A percentile compares a stretch with the other conserved stretches of the same genome.
phyloP scores from a whole-genome alignment of 2,888 invertebrate species.

The Dynastes maya region DNA sequence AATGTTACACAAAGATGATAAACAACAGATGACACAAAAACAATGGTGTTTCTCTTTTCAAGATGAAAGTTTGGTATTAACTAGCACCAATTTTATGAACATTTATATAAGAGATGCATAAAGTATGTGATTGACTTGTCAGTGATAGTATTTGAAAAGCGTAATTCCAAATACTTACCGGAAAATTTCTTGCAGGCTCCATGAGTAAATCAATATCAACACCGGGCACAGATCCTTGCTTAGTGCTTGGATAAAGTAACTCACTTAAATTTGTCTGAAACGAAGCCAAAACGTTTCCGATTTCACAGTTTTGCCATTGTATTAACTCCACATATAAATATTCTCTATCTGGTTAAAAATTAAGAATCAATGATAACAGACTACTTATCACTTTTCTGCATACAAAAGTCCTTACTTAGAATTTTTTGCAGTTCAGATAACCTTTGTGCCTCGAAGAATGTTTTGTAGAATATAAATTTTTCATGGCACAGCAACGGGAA shows the following conservation, averaged over 20 bases:
- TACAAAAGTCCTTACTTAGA: conserved; percentile 66
- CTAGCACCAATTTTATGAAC: too few relatives aligned
- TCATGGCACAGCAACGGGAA: conserved; percentile 84
- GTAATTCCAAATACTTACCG: conserved; percentile 70
- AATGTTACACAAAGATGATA: too few relatives aligned
- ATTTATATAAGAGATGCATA: too few relatives aligned
- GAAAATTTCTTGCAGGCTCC: conserved; percentile 78
- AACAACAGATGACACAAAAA: too few relatives aligned
- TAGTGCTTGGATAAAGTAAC: conserved; percentile 77
- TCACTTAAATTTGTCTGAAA: conserved; percentile 79
- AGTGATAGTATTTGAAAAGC: too few relatives aligned
- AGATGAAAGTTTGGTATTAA: too few relatives aligned
- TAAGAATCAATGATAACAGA: background rate
- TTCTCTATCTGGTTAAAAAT: conserved; percentile 71
- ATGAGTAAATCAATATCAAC: conserved; percentile 78
- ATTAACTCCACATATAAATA: conserved; percentile 77
- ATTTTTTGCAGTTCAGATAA: conserved; percentile 70
- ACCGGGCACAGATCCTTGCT: conserved; percentile 73
- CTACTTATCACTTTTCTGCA: background rate
- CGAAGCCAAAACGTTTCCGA: conserved; percentile 75
- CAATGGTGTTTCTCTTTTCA: too few relatives aligned
- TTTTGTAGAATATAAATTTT: conserved; percentile 80
- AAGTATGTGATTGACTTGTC: too few relatives aligned
- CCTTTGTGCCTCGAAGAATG: conserved; percentile 69
- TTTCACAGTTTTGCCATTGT: conserved; percentile 74